phyloP scores from a whole-genome alignment of 2,113 vertebrate genomes.

The Ageneiosus marmoratus region DNA sequence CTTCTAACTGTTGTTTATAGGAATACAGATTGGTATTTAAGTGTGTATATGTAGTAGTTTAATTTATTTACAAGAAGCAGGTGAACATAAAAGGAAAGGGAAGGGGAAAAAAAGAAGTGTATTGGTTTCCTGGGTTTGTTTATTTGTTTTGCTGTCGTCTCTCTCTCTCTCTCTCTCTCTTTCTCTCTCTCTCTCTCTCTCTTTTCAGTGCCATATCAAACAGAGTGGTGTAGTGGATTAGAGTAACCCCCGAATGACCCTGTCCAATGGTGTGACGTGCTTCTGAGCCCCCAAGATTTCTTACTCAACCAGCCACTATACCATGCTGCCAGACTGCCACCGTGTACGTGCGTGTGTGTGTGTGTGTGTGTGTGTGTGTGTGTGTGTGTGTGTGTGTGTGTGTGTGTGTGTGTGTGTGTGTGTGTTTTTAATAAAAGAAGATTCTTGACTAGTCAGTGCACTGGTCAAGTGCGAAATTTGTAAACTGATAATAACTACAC shows the following conservation, averaged over 20 bases:
- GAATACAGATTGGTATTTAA: background rate
- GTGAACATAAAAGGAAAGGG: slow-evolving; percentile 6
- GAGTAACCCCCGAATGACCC: slow-evolving; percentile 70
- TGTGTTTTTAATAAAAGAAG: background rate
- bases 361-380: slow-evolving; percentile 6
- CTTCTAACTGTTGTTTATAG: background rate
- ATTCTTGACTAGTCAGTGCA: slow-evolving; percentile 9
- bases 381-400: background rate
- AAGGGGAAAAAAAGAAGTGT: slow-evolving; percentile 5
- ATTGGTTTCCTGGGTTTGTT: slow-evolving; percentile 37
- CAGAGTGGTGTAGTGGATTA: slow-evolving; percentile 48
- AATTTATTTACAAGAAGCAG: slow-evolving; percentile 18
- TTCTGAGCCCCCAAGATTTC: slow-evolving; percentile 60
- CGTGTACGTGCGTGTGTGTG: slow-evolving; percentile 37
- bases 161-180: slow-evolving; percentile 34
- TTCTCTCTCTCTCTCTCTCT: slow-evolving; percentile 30
- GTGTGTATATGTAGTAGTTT: background rate
- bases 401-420: background rate
- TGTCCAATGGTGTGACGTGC: slow-evolving; percentile 63
- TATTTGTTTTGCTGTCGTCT: slow-evolving; percentile 40
- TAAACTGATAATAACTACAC: slow-evolving; percentile 40
- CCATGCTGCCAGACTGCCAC: slow-evolving; percentile 63
- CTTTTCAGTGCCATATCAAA: slow-evolving; percentile 49
- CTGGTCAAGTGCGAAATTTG: slow-evolving; percentile 38
- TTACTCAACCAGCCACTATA: slow-evolving; percentile 61